Conservation (phyloP, 2,888 invertebrate species). For the Calameuta filiformis region DNA sequence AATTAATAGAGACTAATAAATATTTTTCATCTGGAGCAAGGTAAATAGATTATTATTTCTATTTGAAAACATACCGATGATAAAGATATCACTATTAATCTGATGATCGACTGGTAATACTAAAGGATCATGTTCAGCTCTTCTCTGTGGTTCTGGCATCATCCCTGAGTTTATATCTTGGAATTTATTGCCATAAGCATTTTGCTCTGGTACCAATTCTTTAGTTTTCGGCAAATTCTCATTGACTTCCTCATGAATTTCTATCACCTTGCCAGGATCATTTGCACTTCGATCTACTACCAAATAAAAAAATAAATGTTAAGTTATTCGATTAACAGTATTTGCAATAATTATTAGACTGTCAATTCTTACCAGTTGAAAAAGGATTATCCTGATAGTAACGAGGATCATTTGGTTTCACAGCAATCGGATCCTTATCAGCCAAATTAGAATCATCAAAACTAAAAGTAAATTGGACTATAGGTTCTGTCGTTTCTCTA, state of each 20-base stretch:
- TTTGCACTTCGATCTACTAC: not conserved
- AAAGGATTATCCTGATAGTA: conserved; percentile 51
- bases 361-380: conserved; percentile 3
- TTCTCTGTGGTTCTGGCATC: conserved; percentile 43
- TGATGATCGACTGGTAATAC: conserved; percentile 47
- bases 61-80: conserved; percentile 55
- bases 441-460: conserved; percentile 42
- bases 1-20: not conserved
- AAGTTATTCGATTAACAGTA: not conserved
- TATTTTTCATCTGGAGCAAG: not conserved
- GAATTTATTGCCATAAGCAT: conserved; percentile 3
- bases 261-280: not conserved
- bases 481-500: conserved; percentile 16
- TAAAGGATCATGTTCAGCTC: conserved; percentile 44
- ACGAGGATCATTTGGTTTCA: conserved; percentile 63
- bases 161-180: conserved; percentile 11
- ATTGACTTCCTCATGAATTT: not conserved
- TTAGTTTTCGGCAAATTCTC: not conserved
- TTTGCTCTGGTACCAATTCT: not conserved
- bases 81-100: conserved; percentile 59
- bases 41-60: not conserved
- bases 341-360: not conserved
- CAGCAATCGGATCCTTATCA: conserved; percentile 54
- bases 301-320: not conserved
- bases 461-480: conserved; percentile 53